Base-by-base conservation (phyloP, 1,140 invertebrate genomes). In the Magallana angulata region DNA sequence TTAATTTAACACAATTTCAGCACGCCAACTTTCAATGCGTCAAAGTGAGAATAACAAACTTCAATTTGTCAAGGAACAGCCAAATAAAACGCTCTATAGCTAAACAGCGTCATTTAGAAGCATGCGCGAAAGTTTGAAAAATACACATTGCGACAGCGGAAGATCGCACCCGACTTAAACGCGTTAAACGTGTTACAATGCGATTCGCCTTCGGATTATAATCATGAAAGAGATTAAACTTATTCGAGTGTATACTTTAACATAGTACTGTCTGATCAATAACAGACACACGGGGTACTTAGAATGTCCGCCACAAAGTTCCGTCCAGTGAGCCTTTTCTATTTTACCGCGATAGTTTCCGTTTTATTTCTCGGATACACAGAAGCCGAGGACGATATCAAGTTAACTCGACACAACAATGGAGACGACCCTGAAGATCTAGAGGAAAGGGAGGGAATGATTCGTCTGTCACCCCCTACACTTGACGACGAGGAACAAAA, bases 401-500 rank as follows among this genome's bases (percentile, higher is more conserved):
- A 82, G 57, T 57, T 58, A 82, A 82, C 81, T 3, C 57, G 18
- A n/a, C 18, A 18, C 9, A n/a, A 18, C 9, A n/a, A 82, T 1
- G 82, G 82, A 24, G 81, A 71, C 30, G 81, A 86, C 36, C 36
- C 36, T 56, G 85, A 91, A 56, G 85, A 76, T 80, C 88, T 85
- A 11, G 88, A 91, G 36, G 89, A 85, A 5, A 85, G 85, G 57
- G 76, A 60, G 68, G 90, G 90, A 0, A 64, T 76, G 6, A 87
- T 91, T 8, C 90, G 87, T 56, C 92, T 92, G 56, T 86, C 86
- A 9, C 82, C 92, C 16, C 92, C 93, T 0, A 84, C 89, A 14
- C 82, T 94, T 82, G 90, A 90, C 82, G 94, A 94, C 76, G 94
- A 94, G 89, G 94, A 94, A 85, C 87, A 85, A 6, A 89, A 93